Conservation (phyloP, 2,113 vertebrate species). For the Coptodon rendalli region DNA sequence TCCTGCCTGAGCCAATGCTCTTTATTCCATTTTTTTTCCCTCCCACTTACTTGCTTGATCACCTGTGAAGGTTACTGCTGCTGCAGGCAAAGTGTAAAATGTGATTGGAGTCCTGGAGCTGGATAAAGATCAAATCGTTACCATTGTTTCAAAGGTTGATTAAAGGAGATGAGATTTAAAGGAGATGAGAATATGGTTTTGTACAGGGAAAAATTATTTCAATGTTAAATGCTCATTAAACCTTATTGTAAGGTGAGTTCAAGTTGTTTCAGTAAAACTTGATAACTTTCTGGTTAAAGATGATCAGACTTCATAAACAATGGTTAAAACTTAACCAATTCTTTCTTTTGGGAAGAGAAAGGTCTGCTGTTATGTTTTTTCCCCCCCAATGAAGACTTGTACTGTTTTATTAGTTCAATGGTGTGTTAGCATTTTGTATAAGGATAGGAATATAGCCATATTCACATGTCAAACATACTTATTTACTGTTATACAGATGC, state of each 20-base stretch:
- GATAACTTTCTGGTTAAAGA: background rate
- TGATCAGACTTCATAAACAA: background rate
- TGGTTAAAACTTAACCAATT: background rate
- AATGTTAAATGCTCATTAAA: background rate
- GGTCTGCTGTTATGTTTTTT: fast-evolving
- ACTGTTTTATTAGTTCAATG: background rate
- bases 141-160: background rate
- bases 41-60: background rate
- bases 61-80: background rate
- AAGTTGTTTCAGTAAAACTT: background rate
- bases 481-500: background rate
- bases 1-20: background rate
- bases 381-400: background rate
- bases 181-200: background rate
- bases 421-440: background rate
- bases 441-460: background rate
- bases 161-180: background rate
- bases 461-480: background rate
- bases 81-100: background rate
- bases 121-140: background rate
- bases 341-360: background rate
- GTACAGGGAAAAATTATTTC: background rate
- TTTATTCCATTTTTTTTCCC: background rate
- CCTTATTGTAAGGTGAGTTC: background rate
- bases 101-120: background rate